phyloP scores from a whole-genome alignment of 2,888 invertebrate species.

The Mystacides longicornis region DNA sequence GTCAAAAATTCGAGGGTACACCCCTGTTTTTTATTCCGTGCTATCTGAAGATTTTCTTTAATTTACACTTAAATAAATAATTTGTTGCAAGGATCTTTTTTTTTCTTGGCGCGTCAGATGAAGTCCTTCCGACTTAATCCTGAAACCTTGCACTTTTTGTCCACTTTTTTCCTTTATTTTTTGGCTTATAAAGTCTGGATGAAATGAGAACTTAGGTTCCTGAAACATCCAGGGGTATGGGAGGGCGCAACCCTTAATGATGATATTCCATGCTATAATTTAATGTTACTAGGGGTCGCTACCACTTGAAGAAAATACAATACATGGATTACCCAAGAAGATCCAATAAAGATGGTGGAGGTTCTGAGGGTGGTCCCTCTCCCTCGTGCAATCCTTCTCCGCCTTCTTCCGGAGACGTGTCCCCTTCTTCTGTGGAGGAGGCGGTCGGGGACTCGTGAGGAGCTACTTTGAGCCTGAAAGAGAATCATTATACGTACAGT shows the following conservation, averaged over 20 bases:
- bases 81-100: no score
- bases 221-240: no score
- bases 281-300: no score
- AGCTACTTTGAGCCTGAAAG: slow-evolving; percentile 57
- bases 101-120: no score
- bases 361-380: slow-evolving; percentile 38
- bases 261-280: no score
- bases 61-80: no score
- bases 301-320: neutral
- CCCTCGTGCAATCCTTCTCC: slow-evolving; percentile 36
- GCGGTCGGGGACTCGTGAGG: slow-evolving; percentile 66
- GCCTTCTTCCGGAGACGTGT: slow-evolving; percentile 59
- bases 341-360: slow-evolving; percentile 65
- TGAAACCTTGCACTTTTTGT: no score
- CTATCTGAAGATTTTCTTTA: neutral
- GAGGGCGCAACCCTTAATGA: no score
- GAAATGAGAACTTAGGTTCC: no score
- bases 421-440: slow-evolving; percentile 63
- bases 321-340: slow-evolving; percentile 54
- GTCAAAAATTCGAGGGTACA: neutral
- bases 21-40: neutral
- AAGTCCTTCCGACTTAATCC: no score
- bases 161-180: no score
- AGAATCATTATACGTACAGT: neutral
- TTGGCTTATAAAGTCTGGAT: no score